These are phyloP conservation scores for Pseudomyrmex cubaensis DNA, from an alignment of 1,140 invertebrate genomes.

Conservation along the genomic window DNA sequence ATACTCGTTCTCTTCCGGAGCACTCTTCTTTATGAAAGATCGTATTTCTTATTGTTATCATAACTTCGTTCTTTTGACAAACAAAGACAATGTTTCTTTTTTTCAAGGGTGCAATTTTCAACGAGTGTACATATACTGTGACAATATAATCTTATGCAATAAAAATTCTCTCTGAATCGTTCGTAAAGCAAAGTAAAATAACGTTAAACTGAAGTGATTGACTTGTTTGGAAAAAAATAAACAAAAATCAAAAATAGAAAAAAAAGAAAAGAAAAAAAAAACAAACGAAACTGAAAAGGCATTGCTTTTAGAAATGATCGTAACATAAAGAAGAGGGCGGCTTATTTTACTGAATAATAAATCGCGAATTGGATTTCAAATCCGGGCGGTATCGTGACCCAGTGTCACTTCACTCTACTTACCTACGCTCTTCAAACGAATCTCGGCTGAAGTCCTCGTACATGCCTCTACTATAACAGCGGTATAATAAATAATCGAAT, in stretches of 20 bases:
- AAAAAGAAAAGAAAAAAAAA: too few species aligned
- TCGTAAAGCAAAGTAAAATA: background rate
- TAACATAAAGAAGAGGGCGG: conserved; percentile 63
- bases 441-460: conserved; percentile 94
- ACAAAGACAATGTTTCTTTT: background rate
- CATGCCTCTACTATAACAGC: conserved; percentile 87
- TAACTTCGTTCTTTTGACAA: background rate
- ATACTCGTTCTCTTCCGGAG: background rate
- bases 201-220: background rate
- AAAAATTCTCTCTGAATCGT: background rate
- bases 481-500: conserved; percentile 84
- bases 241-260: too few species aligned
- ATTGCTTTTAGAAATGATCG: conserved; percentile 19
- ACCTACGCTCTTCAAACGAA: conserved; percentile 94
- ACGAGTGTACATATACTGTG: too few species aligned
- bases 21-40: conserved; percentile 61
- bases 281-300: background rate
- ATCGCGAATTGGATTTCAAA: conserved; percentile 62
- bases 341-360: conserved; percentile 1
- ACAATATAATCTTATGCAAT: background rate
- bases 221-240: background rate
- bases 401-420: conserved; percentile 81
- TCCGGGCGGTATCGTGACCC: conserved; percentile 74
- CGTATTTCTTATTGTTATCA: background rate
- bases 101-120: background rate